phyloP scores from a whole-genome alignment of 2,888 invertebrate genomes.

The Agrochola macilenta region DNA sequence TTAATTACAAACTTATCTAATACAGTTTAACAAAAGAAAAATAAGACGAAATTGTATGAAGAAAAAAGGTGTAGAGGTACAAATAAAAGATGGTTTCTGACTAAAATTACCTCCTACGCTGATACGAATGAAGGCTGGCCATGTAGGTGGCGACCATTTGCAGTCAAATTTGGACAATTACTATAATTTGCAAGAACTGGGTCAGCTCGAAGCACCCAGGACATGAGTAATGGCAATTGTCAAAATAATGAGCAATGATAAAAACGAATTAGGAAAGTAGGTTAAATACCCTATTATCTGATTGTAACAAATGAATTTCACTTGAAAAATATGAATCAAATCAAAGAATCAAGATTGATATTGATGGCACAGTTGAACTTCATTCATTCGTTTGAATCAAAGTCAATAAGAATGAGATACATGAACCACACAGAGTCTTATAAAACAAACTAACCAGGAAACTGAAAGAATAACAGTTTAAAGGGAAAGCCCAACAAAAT shows the following conservation, averaged over 20 bases:
- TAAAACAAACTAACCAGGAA: conserved; percentile 22
- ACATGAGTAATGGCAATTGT: conserved; percentile 72
- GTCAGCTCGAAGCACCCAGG: conserved; percentile 73
- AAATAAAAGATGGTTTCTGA: conserved; percentile 25
- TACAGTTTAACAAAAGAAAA: neutral
- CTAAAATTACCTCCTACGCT: conserved; percentile 70
- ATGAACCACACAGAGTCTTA: conserved; percentile 3
- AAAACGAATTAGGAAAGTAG: conserved; percentile 63
- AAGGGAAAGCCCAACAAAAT: conserved; percentile 29
- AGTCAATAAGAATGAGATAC: neutral
- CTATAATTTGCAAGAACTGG: conserved; percentile 76
- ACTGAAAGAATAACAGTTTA: conserved; percentile 10
- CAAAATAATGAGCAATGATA: conserved; percentile 67
- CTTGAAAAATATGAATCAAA: conserved; percentile 28
- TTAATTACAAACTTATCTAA: conserved; percentile 34
- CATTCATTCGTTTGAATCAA: conserved; percentile 14
- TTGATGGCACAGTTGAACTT: conserved; percentile 28
- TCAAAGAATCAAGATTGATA: conserved; percentile 35
- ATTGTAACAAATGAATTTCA: conserved; percentile 47
- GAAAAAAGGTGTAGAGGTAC: neutral
- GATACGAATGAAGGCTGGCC: conserved; percentile 53
- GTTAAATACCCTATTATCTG: conserved; percentile 49
- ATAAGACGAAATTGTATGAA: conserved; percentile 2
- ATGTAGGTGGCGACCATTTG: conserved; percentile 64
- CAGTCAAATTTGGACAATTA: conserved; percentile 79